A percentile compares a stretch with the other conserved stretches of the same genome.
Evolutionary conservation across 2,797 vertebrate genomes (phyloP).

Genomic region (Falco concolor): DNA sequence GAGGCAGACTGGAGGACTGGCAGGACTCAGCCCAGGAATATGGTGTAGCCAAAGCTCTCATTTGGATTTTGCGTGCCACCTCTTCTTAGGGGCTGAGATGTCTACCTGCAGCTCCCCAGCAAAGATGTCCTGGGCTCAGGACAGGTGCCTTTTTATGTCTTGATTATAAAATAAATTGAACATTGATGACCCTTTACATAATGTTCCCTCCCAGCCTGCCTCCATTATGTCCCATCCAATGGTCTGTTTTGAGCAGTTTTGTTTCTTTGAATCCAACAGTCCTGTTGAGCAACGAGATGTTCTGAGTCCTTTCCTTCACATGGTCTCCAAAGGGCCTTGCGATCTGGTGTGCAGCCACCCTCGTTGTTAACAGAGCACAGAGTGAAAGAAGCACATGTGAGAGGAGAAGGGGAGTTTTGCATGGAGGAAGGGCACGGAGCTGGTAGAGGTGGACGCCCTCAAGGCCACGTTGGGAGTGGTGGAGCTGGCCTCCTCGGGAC

Average conservation of each 20-base stretch:
- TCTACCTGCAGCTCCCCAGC: background rate
- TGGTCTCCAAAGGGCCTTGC: background rate
- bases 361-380: background rate
- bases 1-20: background rate
- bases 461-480: background rate
- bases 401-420: background rate
- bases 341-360: background rate
- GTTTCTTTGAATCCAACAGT: background rate
- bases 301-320: background rate
- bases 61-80: background rate
- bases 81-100: background rate
- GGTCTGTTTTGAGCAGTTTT: background rate
- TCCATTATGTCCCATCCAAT: background rate
- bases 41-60: background rate
- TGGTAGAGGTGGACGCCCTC: background rate
- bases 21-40: background rate
- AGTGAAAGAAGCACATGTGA: background rate
- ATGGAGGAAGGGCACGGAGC: fast-evolving
- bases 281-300: background rate
- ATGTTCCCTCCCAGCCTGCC: background rate
- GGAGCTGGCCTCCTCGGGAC: background rate
- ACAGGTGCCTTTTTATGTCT: background rate
- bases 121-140: background rate
- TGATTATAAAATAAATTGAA: background rate
- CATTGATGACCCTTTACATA: background rate